Base-by-base conservation (phyloP, 2,888 invertebrate species). In the Falcaria lacertinaria region DNA sequence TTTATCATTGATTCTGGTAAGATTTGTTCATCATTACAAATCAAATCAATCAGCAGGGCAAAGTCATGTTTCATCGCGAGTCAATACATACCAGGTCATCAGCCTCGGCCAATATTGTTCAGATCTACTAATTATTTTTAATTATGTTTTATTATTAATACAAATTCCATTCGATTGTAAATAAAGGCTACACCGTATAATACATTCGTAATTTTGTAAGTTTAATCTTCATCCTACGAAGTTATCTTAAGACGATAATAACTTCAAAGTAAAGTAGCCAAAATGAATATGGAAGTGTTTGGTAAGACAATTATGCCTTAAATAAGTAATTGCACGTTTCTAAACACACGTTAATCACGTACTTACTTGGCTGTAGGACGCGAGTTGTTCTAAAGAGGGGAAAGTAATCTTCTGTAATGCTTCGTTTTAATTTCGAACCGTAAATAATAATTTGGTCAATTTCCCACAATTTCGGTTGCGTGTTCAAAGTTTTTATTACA, bases 361-460 rank as follows among this genome's bases (percentile, higher is more conserved):
- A 51, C 60, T 56, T 73, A 51, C 60, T 56, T 56, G 52, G 45
- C 51, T 50, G 52, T 53, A 54, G 57, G 68, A 68, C 60, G 64
- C 66, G 63, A 74, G 55, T 74, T 73, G 64, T 74, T 75, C 56
- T 54, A 68, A 76, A 77, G 74, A 80, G 80, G 80, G 81, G 74
- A 79, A 80, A 73, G 81, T 76, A 83, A 83, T 83, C 79, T 81
- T 70, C 75, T 60, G 63, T 83, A 83, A 84, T 81, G 69, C 80
- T 72, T 70, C 69, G 80, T 84, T 86, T 86, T 86, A 88, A 89
- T 88, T 88, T 82, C 66, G 52, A 80, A 67, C 75, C 86, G 81
- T 88, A 89, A 89, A 89, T 88, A 87, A 89, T 82, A 83, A 88
- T 88, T 89, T 88, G 83, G 87, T 87, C 83, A 86, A 89, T 84